Conservation (phyloP, 2,797 vertebrate species). For the Paramormyrops hopkinsi region DNA sequence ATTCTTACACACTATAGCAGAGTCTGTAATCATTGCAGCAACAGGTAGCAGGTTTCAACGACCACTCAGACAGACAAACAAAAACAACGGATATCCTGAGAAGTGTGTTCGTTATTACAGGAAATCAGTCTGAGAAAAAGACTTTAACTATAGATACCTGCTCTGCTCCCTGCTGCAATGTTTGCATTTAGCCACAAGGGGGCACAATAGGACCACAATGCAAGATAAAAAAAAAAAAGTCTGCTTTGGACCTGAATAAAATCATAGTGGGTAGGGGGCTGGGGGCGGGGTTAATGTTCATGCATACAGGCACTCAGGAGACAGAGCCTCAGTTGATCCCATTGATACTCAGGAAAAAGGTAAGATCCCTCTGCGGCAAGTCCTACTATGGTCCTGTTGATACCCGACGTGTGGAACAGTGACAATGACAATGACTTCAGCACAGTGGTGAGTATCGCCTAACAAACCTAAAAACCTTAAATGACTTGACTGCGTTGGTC, state of each 20-base stretch:
- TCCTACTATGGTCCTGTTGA: not conserved
- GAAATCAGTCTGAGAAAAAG: not conserved
- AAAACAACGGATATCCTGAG: not conserved
- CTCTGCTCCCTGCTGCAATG: not conserved
- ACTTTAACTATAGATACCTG: too few species aligned
- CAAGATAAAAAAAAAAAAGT: not conserved
- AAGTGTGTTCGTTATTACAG: not conserved
- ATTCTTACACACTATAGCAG: not conserved
- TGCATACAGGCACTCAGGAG: not conserved
- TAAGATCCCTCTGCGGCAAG: not conserved
- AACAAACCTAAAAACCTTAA: not conserved
- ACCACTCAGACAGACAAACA: not conserved
- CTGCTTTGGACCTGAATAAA: not conserved
- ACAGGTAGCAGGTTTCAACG: not conserved
- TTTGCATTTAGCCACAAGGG: not conserved
- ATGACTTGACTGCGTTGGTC: not conserved
- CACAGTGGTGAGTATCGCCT: not conserved
- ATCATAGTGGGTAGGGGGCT: not conserved
- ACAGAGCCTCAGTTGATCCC: not conserved
- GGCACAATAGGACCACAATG: not conserved
- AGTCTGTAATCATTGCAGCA: not conserved
- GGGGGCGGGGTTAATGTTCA: not conserved
- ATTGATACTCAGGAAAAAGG: not conserved
- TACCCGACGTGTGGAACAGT: not conserved
- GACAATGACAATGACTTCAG: not conserved